Conservation (phyloP, 2,797 vertebrate species). For the Ibycter americanus region DNA sequence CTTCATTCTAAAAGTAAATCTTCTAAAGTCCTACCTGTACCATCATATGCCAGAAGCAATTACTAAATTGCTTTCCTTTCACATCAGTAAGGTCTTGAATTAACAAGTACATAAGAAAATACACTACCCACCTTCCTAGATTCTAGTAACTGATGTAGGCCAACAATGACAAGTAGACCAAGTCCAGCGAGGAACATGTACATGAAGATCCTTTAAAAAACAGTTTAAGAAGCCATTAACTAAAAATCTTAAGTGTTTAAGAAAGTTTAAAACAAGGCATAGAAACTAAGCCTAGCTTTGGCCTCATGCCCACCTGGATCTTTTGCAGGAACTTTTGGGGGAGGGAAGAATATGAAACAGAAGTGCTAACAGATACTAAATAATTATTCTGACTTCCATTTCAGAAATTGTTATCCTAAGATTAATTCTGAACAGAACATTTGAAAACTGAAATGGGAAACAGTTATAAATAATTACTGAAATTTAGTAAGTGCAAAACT, state of each 20-base stretch:
- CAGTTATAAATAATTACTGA: background rate
- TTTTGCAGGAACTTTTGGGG: background rate
- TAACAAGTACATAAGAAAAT: background rate
- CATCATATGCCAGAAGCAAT: background rate
- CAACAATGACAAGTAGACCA: slow-evolving; percentile 89
- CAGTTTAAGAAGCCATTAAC: background rate
- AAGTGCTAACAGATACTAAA: background rate
- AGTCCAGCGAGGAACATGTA: slow-evolving; percentile 97
- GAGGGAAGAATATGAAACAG: background rate
- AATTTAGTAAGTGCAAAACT: background rate
- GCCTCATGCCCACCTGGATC: background rate
- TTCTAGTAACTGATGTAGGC: slow-evolving; percentile 94
- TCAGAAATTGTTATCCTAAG: background rate
- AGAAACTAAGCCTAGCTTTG: background rate
- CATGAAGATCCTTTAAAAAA: slow-evolving; percentile 89
- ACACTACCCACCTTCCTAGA: slow-evolving; percentile 88
- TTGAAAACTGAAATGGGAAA: background rate
- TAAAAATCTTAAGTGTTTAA: background rate
- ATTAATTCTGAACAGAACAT: background rate
- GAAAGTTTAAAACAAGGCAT: background rate
- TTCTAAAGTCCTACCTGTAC: background rate
- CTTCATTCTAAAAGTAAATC: background rate
- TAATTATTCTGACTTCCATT: background rate
- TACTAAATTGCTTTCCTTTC: background rate
- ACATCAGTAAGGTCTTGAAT: background rate